Evolutionary conservation across 2,113 vertebrate species (phyloP), one percentile per base, ranked within the genome.

Genomic region (Apodemus sylvaticus): DNA sequence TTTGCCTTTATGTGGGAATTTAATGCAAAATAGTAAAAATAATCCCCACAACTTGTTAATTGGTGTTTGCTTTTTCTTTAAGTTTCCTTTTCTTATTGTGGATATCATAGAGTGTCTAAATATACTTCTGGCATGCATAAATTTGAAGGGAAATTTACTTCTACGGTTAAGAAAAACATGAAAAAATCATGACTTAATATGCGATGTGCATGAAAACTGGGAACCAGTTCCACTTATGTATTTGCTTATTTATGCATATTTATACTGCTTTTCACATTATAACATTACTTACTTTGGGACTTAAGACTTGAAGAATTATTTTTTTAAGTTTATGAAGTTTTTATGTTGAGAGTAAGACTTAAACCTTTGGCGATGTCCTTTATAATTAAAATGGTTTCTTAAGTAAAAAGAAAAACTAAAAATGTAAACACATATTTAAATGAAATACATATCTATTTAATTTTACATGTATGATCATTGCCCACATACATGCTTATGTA

Each of bases 81-180:
- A 42, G 53, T 55, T 94, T 89, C 71, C 16, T 92, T 89, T 64
- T 24, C 58, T 62, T 48, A 66, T 83, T 45, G 16, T 83, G 17
- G 19, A n/a, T 48, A 82, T 74, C 70, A 73, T 53, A 14, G 22
- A 13, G 45, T 96, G 4, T 86, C 77, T 93, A n/a, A 45, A 70
- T 96, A 89, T 76, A 93, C 68, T 86, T 94, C 48, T 92, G 51
- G 91, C 9, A 36, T 86, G 78, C 22, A 92, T 70, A 62, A 68
- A 89, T 94, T 94, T 83, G 71, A 85, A 68, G 88, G 92, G 82
- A 16, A 45, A 39, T 53, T 68, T 73, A 77, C 53, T 74, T n/a
- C 13, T 53, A 5, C 12, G 51, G 22, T 55, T 76, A 88, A 79
- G 71, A 68, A 90, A 92, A 92, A 78, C 64, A 55, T 79, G 24